Evolutionary conservation across 2,888 invertebrate genomes (phyloP), one percentile per base, ranked within the genome.

Genomic region (Shargacucullia verbasci): DNA sequence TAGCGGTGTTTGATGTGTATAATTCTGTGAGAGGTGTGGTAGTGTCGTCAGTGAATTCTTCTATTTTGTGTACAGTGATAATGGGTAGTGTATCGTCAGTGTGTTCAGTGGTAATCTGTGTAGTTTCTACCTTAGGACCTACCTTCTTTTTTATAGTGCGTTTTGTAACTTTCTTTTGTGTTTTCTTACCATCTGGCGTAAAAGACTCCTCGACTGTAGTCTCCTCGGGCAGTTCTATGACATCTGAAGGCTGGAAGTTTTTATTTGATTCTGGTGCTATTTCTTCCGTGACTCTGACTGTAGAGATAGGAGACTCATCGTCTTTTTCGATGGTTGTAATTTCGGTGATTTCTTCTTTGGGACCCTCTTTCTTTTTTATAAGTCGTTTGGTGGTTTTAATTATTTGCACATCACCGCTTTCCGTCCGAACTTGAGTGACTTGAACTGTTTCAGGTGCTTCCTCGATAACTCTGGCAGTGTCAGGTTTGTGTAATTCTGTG

Each of bases 321-420:
- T 91, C 88, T 56, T 88, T 85, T 60, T 92, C 83, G 12, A 90
- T 81, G 8, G 94, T 94, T 2, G 89, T 83, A 13, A 90, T 90
- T 77, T 90, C 91, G 0, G 94, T 92, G 20, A 91, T 82, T 70
- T 93, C 92, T 59, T 89, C 80, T 46, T 93, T 92, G 0, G 80
- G 78, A 0, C 90, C 94, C 6, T 54, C 54, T 29, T 45, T 49
- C 15, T 59, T 59, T 56, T 39, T 49, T 34, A 20, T 67, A 20
- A 59, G 59, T 38, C 38, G 66, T 50, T 39, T 70, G 8, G 54
- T 59, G 0, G 54, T 59, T n/a, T 59, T 59, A 2, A 59, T n/a
- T 0, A 54, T 31, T 9, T 50, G 35, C 0, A 46, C 12, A 10
- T 58, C 57, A 11, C 57, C 57, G 4, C 40, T 35, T 13, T 58